Conservation (phyloP, 2,888 invertebrate genomes). For the Drosophila pseudotalamancana region DNA sequence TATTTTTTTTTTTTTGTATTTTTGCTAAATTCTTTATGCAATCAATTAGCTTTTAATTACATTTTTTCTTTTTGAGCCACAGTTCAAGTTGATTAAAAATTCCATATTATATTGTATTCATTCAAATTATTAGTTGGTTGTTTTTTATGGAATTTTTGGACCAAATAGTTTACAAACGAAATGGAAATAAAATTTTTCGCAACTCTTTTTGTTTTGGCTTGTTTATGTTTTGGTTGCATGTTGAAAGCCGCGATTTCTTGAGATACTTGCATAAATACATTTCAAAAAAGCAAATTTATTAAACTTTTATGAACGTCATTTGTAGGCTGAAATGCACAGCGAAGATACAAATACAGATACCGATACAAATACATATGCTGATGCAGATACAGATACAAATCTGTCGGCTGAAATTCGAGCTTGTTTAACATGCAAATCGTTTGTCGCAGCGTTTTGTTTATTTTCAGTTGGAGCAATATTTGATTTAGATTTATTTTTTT, state of each 20-base stretch:
- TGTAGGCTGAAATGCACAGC: slow-evolving; percentile 44
- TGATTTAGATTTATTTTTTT: slow-evolving; percentile 64
- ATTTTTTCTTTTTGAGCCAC: slow-evolving; percentile 13
- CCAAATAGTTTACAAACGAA: slow-evolving; percentile 43
- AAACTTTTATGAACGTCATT: slow-evolving; percentile 49
- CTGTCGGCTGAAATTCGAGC: slow-evolving; percentile 29
- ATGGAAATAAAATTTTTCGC: slow-evolving; percentile 64
- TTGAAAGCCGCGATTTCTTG: slow-evolving; percentile 56
- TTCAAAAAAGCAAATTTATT: slow-evolving; percentile 35
- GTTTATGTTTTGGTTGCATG: slow-evolving; percentile 32
- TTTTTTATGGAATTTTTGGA: slow-evolving; percentile 8
- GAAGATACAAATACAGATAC: slow-evolving; percentile 26
- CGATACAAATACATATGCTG: background rate
- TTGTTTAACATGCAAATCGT: slow-evolving; percentile 74
- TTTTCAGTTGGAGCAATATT: slow-evolving; percentile 48
- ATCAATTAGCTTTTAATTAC: slow-evolving; percentile 58
- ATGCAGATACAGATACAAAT: slow-evolving; percentile 37
- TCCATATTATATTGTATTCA: background rate
- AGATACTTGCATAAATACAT: slow-evolving; percentile 47
- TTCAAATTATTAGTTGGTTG: slow-evolving; percentile 6
- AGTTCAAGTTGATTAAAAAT: slow-evolving; percentile 3
- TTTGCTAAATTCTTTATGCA: slow-evolving; percentile 15
- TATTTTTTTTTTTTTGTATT: background rate
- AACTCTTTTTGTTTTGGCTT: slow-evolving; percentile 31
- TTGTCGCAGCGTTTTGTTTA: slow-evolving; percentile 47